Conservation (phyloP, 2,113 vertebrate species). For the Zosterops hypoxanthus region DNA sequence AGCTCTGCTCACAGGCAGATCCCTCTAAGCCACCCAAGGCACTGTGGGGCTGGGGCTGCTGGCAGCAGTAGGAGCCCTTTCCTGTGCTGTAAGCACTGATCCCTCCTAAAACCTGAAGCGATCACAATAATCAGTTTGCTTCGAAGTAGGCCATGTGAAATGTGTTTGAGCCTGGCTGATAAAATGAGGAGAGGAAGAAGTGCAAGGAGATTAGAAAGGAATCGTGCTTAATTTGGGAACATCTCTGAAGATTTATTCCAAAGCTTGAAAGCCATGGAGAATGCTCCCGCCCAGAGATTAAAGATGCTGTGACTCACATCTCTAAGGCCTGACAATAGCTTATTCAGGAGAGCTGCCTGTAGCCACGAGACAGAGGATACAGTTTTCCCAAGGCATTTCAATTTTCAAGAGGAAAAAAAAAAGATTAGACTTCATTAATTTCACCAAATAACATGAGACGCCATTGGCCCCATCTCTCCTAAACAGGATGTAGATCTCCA, state of each 20-base stretch:
- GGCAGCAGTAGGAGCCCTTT: not conserved
- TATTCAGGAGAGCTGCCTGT: slow-evolving; percentile 57
- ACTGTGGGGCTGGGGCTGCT: not conserved
- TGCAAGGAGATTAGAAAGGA: slow-evolving; percentile 68
- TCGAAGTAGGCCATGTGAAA: slow-evolving; percentile 60
- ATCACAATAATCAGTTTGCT: slow-evolving; percentile 55
- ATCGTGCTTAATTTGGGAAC: slow-evolving; percentile 64
- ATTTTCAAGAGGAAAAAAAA: slow-evolving; percentile 7
- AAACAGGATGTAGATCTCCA: not conserved
- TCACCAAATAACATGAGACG: not conserved
- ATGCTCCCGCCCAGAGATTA: slow-evolving; percentile 46
- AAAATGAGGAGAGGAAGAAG: slow-evolving; percentile 58
- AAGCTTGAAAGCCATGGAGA: slow-evolving; percentile 60
- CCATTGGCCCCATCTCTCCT: not conserved
- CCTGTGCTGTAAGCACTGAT: slow-evolving; percentile 12
- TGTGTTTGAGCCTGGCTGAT: slow-evolving; percentile 51
- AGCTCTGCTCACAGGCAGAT: slow-evolving; percentile 1
- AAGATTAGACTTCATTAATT: slow-evolving; percentile 13
- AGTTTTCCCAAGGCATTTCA: slow-evolving; percentile 46
- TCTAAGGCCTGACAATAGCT: slow-evolving; percentile 58
- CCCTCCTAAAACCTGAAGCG: slow-evolving; percentile 53
- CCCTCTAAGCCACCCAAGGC: not conserved
- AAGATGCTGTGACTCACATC: slow-evolving; percentile 62
- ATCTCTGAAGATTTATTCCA: slow-evolving; percentile 63
- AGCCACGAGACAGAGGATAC: not conserved